Conservation (phyloP, 2,113 vertebrate genomes). For the Phrynosoma platyrhinos region DNA sequence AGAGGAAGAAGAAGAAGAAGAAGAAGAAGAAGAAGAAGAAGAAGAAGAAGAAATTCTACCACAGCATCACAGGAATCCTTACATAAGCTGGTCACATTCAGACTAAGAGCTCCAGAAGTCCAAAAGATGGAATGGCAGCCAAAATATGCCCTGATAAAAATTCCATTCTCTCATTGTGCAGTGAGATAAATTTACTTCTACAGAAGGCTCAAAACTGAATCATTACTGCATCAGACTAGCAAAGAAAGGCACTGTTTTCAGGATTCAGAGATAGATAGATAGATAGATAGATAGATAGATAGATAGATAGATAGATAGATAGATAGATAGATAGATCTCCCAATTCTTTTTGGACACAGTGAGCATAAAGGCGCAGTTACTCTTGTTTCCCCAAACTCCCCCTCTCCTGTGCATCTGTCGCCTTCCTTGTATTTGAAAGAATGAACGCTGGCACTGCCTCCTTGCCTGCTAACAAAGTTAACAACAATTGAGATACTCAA, state of each 20-base stretch:
- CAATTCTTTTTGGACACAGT: slow-evolving; percentile 54
- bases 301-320: no score
- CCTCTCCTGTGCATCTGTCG: slow-evolving; percentile 16
- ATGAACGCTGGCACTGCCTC: slow-evolving; percentile 69
- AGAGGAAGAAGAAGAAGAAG: no score
- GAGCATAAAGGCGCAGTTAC: slow-evolving; percentile 64
- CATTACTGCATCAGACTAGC: slow-evolving; percentile 21
- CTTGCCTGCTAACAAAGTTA: slow-evolving; percentile 79
- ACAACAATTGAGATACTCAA: slow-evolving; percentile 78
- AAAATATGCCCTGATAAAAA: slow-evolving; percentile 45
- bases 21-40: not conserved
- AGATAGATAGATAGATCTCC: not conserved
- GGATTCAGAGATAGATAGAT: slow-evolving; percentile 46
- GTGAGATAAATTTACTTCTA: slow-evolving; percentile 49
- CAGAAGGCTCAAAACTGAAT: slow-evolving; percentile 37
- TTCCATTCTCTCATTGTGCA: slow-evolving; percentile 40
- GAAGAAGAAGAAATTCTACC: slow-evolving; percentile 2
- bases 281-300: no score
- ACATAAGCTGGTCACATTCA: slow-evolving; percentile 34
- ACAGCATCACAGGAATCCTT: slow-evolving; percentile 2
- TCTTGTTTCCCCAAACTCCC: slow-evolving; percentile 48
- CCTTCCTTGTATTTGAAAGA: slow-evolving; percentile 67
- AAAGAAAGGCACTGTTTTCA: slow-evolving; percentile 40
- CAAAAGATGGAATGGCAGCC: slow-evolving; percentile 42
- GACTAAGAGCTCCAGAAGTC: slow-evolving; percentile 52